Base-by-base conservation (phyloP, 2,113 vertebrate species). In the Petromus typicus region DNA sequence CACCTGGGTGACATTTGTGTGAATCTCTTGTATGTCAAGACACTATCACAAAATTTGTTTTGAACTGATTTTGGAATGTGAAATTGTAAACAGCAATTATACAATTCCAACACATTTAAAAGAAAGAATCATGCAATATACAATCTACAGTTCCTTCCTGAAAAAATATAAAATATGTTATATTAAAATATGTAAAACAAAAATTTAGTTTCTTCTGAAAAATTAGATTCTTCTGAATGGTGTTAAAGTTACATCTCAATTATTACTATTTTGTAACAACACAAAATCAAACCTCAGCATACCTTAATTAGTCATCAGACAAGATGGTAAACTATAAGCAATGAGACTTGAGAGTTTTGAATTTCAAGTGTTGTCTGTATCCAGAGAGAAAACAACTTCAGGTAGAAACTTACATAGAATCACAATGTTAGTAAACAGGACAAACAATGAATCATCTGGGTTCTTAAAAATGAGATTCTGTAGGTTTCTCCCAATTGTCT, bases 291-390 rank as follows among this genome's bases (percentile, higher is more conserved):
- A 25, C 22, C 1, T 59, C 25, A 71, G 12, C 34, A 4, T 0
- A 23, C 3, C 3, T 56, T 81, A 54, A 63, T 69, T 27, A 90
- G 16, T 10, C 5, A 16, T 79, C 27, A 76, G 32, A 25, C n/a
- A 22, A 89, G 13, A 89, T 66, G 63, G 59, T 34, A 79, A 94
- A 95, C 3, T 63, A 7, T n/a, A 66, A n/a, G 10, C 17, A 73
- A 73, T 71, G 34, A 71, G 22, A 63, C 83, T 12, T 57, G 18
- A 84, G 88, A 87, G 25, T n/a, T 95, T 22, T 92, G 45, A 92
- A 88, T 80, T 90, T 84, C 76, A 91, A 73, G 8, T 73, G 23
- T 8, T 14, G 85, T 83, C 27, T n/a, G 18, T 10, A 30, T 73
- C 34, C 18, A 45, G 45, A 95, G 17, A 94, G 32, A n/a, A 93